Conservation (phyloP, 1,140 invertebrate genomes). For the Drosophila punjabiensis region DNA sequence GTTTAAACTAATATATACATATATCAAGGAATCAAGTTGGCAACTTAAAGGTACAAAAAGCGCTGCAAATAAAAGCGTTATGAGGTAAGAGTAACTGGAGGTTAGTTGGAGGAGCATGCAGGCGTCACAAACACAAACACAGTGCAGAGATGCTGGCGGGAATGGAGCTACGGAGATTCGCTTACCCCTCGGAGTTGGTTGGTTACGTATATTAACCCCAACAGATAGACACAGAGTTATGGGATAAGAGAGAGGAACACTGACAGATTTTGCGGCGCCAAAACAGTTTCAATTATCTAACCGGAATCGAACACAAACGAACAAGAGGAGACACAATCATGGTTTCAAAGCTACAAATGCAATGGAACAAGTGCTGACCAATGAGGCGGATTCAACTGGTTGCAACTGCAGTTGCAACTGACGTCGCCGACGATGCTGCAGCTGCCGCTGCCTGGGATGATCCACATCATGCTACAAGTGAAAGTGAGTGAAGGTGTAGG, state of each 20-base stretch:
- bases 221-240: conserved; percentile 11
- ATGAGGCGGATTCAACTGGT: conserved; percentile 13
- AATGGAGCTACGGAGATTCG: not conserved
- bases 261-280: conserved; percentile 43
- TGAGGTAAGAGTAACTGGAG: not conserved
- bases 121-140: conserved; percentile 5
- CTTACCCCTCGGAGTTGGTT: conserved; percentile 17
- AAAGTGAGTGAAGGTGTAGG: conserved; percentile 23
- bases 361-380: conserved; percentile 33
- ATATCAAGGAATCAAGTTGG: not conserved
- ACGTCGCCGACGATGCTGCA: conserved; percentile 17
- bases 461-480: conserved; percentile 43
- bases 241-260: conserved; percentile 2
- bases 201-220: not conserved
- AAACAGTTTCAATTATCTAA: conserved; percentile 6
- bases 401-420: conserved; percentile 23
- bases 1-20: not conserved
- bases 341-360: conserved; percentile 12
- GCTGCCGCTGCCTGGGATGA: conserved; percentile 19
- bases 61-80: conserved; percentile 27
- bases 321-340: conserved; percentile 21
- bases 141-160: conserved; percentile 2
- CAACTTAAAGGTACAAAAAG: conserved; percentile 10
- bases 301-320: conserved; percentile 15
- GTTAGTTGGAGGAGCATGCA: conserved; percentile 9